Evolutionary conservation across 2,113 vertebrate genomes (phyloP).

Genomic region (Myiagra hebetior): DNA sequence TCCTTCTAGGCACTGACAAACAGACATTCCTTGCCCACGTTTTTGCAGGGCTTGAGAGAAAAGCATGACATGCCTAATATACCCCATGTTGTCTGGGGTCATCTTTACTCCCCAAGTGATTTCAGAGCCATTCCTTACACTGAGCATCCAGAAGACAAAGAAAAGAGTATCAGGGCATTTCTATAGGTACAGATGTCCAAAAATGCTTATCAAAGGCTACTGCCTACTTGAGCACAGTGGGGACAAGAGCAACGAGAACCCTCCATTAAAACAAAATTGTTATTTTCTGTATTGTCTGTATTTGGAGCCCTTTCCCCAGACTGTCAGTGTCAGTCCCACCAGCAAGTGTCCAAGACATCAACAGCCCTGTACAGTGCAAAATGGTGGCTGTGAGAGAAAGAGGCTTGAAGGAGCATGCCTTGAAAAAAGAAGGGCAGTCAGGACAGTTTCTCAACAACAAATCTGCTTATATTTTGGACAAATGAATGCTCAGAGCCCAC

Average conservation of each 20-base stretch:
- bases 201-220: neutral
- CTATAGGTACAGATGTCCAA: neutral
- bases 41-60: neutral
- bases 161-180: neutral
- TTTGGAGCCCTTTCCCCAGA: neutral
- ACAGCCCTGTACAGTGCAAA: neutral
- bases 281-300: neutral
- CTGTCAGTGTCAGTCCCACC: neutral
- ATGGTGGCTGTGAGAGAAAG: neutral
- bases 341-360: fast-evolving
- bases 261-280: neutral
- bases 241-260: neutral
- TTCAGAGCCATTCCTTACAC: neutral
- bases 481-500: neutral
- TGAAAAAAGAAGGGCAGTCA: neutral
- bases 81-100: neutral
- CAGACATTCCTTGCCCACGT: neutral
- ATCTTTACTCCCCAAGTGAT: neutral
- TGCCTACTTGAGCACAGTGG: neutral
- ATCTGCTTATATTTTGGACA: neutral
- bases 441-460: neutral
- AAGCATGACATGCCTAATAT: neutral
- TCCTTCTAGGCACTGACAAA: neutral
- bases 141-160: neutral
- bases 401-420: neutral